These are phyloP conservation scores for Acrocephalus arundinaceus DNA, from an alignment of 2,113 vertebrate genomes.

Conservation along the genomic window DNA sequence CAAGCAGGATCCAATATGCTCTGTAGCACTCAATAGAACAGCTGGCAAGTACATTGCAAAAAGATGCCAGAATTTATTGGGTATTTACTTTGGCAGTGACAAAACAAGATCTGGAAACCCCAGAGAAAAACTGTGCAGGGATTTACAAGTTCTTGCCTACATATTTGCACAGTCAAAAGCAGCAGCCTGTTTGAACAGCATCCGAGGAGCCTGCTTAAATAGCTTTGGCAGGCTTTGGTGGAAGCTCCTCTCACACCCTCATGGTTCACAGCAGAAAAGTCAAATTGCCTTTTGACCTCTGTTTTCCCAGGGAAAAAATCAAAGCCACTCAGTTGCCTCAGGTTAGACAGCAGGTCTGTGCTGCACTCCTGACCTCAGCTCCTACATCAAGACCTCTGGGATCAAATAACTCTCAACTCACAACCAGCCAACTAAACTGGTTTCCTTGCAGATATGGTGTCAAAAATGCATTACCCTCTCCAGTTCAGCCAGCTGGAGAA, in stretches of 20 bases:
- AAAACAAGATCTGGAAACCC: background rate
- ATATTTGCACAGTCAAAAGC: too few species aligned
- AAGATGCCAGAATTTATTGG: background rate
- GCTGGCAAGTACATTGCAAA: background rate
- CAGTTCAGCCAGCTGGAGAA: background rate
- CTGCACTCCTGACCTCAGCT: background rate
- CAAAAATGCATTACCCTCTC: background rate
- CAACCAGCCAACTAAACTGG: background rate
- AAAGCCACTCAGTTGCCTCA: background rate
- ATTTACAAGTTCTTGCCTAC: too few species aligned
- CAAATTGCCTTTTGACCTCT: too few species aligned
- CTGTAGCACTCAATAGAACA: background rate
- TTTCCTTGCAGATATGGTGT: rapidly evolving
- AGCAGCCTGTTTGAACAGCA: too few species aligned
- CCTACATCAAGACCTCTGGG: background rate
- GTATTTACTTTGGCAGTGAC: background rate
- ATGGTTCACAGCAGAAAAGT: too few species aligned
- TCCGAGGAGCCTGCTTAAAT: too few species aligned
- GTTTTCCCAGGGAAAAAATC: background rate
- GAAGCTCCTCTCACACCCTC: too few species aligned
- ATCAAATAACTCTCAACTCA: background rate
- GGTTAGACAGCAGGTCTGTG: background rate
- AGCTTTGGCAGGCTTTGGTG: too few species aligned
- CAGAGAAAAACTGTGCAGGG: background rate
- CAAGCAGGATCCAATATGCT: background rate